Percentiles rank a stretch among this genome's conserved stretches.
Evolutionary conservation across 2,797 vertebrate species (phyloP).

Genomic region (Nasua narica): DNA sequence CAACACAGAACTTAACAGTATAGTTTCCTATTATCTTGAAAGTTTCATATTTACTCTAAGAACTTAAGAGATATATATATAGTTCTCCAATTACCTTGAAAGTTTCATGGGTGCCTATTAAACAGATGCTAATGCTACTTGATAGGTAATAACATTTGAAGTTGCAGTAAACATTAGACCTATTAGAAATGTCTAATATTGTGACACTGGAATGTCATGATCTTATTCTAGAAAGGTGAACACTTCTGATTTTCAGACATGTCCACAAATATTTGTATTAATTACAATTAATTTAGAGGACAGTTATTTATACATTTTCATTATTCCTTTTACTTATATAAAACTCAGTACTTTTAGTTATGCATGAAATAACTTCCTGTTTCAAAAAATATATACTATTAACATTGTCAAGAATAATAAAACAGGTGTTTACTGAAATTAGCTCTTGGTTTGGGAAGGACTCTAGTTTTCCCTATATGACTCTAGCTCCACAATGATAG

Average conservation of each 20-base stretch:
- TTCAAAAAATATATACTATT: not conserved
- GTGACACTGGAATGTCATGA: not conserved
- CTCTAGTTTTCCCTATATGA: not conserved
- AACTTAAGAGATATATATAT: not conserved
- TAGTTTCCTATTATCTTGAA: not conserved
- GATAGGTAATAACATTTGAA: not conserved
- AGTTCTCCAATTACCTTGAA: not conserved
- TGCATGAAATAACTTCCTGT: not conserved
- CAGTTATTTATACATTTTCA: not conserved
- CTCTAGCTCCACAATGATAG: not conserved
- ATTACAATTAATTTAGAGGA: too few relatives aligned
- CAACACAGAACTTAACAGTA: not conserved
- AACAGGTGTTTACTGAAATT: not conserved
- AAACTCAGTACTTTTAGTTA: not conserved
- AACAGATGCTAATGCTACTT: not conserved
- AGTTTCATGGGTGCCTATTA: not conserved
- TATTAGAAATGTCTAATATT: not conserved
- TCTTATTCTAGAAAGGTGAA: not conserved
- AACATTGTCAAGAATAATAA: not conserved
- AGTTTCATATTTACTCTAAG: not conserved
- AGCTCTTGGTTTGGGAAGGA: not conserved
- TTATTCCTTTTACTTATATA: not conserved
- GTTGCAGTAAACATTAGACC: not conserved
- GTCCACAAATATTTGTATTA: not conserved
- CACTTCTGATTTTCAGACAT: constrained; percentile 19